Conservation (phyloP, 1,140 invertebrate species). For the Apis dorsata region DNA sequence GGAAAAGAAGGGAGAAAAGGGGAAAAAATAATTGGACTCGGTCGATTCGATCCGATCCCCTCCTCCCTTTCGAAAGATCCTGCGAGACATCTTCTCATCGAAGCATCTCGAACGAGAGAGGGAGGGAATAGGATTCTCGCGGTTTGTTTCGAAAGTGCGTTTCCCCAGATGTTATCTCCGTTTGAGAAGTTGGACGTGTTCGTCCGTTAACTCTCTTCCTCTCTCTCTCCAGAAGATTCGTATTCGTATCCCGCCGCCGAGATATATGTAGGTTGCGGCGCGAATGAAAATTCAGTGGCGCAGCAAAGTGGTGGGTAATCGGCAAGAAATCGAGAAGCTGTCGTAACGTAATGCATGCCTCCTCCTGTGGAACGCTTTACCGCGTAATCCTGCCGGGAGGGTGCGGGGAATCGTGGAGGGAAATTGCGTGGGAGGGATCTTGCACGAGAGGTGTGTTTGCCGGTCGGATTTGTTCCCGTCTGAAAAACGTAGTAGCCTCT, state of each 20-base stretch:
- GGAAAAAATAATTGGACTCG: neutral
- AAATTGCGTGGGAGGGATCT: neutral
- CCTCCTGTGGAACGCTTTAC: neutral
- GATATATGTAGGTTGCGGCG: neutral
- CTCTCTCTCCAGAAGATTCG: neutral
- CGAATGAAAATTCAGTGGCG: slow-evolving; percentile 27
- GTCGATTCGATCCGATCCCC: neutral
- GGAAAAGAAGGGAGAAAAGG: neutral
- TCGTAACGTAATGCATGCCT: neutral
- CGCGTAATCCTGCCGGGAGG: neutral
- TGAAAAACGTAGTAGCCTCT: neutral
- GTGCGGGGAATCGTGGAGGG: neutral
- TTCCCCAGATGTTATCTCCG: neutral
- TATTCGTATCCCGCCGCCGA: neutral
- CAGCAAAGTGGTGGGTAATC: neutral
- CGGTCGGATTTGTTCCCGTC: slow-evolving; percentile 5
- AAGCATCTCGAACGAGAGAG: neutral
- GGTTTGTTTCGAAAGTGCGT: slow-evolving; percentile 20
- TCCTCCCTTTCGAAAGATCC: neutral
- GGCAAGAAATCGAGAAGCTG: slow-evolving; percentile 10
- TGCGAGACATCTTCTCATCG: neutral
- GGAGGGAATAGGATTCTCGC: neutral
- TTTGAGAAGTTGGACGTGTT: slow-evolving; percentile 9
- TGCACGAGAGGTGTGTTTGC: neutral
- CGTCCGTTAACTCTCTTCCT: neutral